phyloP scores from a whole-genome alignment of 1,140 invertebrate genomes.

The Cydia pomonella region DNA sequence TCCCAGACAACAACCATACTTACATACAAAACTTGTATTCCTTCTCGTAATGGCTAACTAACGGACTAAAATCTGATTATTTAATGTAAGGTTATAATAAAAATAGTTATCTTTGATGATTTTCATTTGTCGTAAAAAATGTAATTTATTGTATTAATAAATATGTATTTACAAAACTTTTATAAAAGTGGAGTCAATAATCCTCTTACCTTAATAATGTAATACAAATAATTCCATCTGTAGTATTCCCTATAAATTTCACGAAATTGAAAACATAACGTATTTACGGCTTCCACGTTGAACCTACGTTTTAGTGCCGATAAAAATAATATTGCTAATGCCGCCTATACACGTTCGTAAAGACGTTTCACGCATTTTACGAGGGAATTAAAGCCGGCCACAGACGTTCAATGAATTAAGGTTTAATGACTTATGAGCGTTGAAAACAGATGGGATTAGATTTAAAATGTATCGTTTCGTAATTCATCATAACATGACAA shows the following conservation, averaged over 20 bases:
- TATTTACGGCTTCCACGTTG: conserved; percentile 30
- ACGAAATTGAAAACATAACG: conserved; percentile 34
- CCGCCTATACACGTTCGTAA: conserved; percentile 32
- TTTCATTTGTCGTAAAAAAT: too few relatives aligned
- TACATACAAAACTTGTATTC: too few relatives aligned
- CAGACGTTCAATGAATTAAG: conserved; percentile 26
- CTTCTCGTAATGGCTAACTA: too few relatives aligned
- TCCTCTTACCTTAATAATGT: neutral
- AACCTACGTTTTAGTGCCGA: conserved; percentile 32
- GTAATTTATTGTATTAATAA: too few relatives aligned
- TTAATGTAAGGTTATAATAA: too few relatives aligned
- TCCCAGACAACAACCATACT: too few relatives aligned
- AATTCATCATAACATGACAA: neutral
- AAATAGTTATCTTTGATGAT: too few relatives aligned
- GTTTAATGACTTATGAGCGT: conserved; percentile 11
- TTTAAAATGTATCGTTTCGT: neutral
- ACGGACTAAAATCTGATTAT: too few relatives aligned
- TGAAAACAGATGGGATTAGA: conserved; percentile 16
- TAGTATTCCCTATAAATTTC: conserved; percentile 16
- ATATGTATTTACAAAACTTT: too few relatives aligned
- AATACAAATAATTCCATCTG: neutral
- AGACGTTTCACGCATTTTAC: conserved; percentile 35
- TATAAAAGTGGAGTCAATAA: neutral
- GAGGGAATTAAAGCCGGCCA: conserved; percentile 18
- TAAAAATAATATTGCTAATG: conserved; percentile 34